A percentile compares a stretch with the other conserved stretches of the same genome.
Evolutionary conservation across 2,797 vertebrate species (phyloP).

Genomic region (Hemibagrus guttatus): DNA sequence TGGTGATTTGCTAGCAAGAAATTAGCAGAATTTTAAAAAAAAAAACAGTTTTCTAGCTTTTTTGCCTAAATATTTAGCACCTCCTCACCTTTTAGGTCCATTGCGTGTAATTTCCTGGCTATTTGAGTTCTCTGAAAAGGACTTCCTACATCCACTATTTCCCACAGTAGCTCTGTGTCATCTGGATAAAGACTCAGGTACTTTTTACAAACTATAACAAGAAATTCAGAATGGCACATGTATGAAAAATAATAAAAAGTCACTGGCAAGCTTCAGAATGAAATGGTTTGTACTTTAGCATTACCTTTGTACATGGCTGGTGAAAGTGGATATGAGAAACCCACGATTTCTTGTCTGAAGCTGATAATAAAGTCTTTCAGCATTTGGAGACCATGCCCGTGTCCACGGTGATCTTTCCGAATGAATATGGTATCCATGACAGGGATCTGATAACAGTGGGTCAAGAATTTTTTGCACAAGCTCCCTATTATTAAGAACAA

Average conservation of each 20-base stretch:
- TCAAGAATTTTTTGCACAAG: constrained; percentile 59
- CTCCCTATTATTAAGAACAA: constrained; percentile 71
- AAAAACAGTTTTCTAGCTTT: background rate
- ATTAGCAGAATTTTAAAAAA: constrained; percentile 4
- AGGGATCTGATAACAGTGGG: constrained; percentile 76
- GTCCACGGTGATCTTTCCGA: constrained; percentile 76
- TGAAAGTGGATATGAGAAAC: constrained; percentile 82
- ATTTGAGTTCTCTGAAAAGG: constrained; percentile 79
- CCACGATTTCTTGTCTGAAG: constrained; percentile 78
- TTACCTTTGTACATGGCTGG: constrained; percentile 80
- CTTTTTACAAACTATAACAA: constrained; percentile 80
- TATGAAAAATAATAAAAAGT: background rate
- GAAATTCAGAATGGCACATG: background rate
- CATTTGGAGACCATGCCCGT: constrained; percentile 79
- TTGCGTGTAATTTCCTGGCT: constrained; percentile 66
- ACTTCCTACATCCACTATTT: constrained; percentile 78
- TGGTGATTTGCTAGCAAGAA: constrained; percentile 54
- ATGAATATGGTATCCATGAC: constrained; percentile 89
- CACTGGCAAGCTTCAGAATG: background rate
- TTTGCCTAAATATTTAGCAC: background rate
- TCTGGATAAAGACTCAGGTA: constrained; percentile 81
- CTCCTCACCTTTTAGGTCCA: constrained; percentile 70
- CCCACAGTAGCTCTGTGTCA: constrained; percentile 80
- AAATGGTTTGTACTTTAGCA: constrained; percentile 19
- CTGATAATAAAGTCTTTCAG: constrained; percentile 85